Percentiles rank a stretch among this genome's conserved stretches.
Evolutionary conservation across 2,113 vertebrate species (phyloP).

Genomic region (Rhea pennata): DNA sequence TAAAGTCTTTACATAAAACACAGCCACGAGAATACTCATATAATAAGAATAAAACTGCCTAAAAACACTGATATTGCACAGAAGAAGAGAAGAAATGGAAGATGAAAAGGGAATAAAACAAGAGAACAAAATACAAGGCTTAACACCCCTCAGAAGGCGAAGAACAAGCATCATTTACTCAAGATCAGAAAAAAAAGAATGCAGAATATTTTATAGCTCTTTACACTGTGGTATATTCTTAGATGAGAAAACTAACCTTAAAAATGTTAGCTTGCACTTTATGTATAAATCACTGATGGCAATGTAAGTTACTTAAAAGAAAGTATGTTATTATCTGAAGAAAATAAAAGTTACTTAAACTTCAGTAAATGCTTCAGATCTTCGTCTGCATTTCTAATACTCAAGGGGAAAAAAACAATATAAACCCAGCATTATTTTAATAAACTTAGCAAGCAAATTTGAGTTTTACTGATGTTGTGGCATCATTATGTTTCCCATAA

Average conservation of each 20-base stretch:
- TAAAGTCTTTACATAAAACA: background rate
- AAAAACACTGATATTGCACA: background rate
- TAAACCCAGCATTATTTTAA: background rate
- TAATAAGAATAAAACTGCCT: background rate
- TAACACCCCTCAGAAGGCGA: background rate
- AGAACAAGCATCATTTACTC: background rate
- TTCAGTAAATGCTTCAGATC: background rate
- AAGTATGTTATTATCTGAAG: no score
- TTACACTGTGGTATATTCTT: background rate
- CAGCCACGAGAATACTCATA: background rate
- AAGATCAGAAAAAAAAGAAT: background rate
- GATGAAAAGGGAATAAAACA: background rate
- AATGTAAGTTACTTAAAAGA: background rate
- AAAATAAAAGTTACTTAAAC: background rate
- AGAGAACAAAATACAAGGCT: background rate
- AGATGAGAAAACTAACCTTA: conserved; percentile 3
- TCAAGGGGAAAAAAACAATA: no score
- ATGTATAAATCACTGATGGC: background rate
- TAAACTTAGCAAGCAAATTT: background rate
- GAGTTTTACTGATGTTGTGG: background rate
- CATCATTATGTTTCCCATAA: background rate
- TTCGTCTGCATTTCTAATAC: background rate
- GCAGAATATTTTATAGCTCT: background rate
- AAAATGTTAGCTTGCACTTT: background rate
- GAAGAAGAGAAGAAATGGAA: background rate